Conservation (phyloP, 1,140 invertebrate genomes). For the Papilio xuthus region DNA sequence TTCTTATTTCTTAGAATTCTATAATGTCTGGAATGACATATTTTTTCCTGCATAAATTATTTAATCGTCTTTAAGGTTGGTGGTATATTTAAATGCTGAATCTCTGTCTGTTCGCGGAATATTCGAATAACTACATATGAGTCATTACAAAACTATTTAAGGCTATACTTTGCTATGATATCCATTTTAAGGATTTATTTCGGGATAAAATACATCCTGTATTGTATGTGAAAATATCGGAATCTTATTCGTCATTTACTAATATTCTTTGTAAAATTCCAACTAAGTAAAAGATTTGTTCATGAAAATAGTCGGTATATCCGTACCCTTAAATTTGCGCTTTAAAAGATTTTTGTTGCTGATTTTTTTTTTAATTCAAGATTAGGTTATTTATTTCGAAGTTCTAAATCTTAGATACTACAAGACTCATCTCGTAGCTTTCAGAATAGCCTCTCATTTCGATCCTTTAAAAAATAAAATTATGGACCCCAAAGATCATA, state of each 20-base stretch:
- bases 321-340: too few species aligned
- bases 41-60: not conserved
- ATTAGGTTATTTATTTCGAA: not conserved
- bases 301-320: too few species aligned
- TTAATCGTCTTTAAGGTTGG: not conserved
- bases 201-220: too few species aligned
- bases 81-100: not conserved
- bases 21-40: not conserved
- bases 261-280: too few species aligned
- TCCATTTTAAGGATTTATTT: not conserved
- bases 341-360: too few species aligned
- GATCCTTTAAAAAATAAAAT: not conserved
- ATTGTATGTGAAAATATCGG: too few species aligned
- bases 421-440: not conserved
- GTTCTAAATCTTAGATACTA: not conserved
- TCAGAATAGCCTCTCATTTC: not conserved
- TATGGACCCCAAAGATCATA: constrained; percentile 13
- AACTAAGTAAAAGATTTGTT: too few species aligned
- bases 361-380: too few species aligned
- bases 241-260: not conserved
- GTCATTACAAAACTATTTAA: constrained; percentile 11
- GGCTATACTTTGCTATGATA: not conserved
- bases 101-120: constrained; percentile 13
- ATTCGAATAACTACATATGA: not conserved
- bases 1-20: not conserved